Conservation (phyloP, 2,797 vertebrate genomes). For the Scarus forsteni region DNA sequence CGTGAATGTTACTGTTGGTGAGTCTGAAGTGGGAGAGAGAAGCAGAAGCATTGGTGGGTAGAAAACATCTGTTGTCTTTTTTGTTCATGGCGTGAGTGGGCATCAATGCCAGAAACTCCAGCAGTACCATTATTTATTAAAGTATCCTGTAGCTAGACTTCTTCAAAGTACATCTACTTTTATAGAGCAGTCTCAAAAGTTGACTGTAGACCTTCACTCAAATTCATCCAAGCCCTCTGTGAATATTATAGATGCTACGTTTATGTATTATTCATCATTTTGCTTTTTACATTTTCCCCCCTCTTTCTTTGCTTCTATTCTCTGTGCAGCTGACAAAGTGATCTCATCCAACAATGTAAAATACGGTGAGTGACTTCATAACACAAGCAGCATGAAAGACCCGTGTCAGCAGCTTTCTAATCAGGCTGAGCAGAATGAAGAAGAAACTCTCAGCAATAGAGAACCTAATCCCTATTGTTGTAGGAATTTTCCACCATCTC, state of each 20-base stretch:
- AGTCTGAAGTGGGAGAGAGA: constrained; percentile 43
- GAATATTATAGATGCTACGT: constrained; percentile 66
- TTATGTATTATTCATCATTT: constrained; percentile 77
- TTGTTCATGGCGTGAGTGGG: constrained; percentile 53
- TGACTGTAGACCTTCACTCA: constrained; percentile 52
- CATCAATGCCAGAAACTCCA: constrained; percentile 52
- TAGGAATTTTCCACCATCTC: constrained; percentile 34
- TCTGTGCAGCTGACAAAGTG: constrained; percentile 66
- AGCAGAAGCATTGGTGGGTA: constrained; percentile 14
- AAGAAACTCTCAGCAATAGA: constrained; percentile 66
- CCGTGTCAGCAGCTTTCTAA: constrained; percentile 75
- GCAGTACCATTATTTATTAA: constrained; percentile 74
- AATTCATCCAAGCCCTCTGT: constrained; percentile 59
- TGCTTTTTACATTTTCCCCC: constrained; percentile 29
- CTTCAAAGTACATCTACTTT: constrained; percentile 70
- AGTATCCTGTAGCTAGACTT: constrained; percentile 57
- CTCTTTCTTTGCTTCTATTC: constrained; percentile 26
- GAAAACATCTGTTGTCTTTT: constrained; percentile 40
- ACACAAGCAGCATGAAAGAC: constrained; percentile 59
- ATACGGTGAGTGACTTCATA: constrained; percentile 79
- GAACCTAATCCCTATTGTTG: constrained; percentile 80
- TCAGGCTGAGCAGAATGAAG: constrained; percentile 66
- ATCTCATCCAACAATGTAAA: constrained; percentile 56
- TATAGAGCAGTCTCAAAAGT: constrained; percentile 60
- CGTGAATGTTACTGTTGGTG: constrained; percentile 74